Evolutionary conservation across 2,888 invertebrate genomes (phyloP).

Genomic region (Adela reaumurella): DNA sequence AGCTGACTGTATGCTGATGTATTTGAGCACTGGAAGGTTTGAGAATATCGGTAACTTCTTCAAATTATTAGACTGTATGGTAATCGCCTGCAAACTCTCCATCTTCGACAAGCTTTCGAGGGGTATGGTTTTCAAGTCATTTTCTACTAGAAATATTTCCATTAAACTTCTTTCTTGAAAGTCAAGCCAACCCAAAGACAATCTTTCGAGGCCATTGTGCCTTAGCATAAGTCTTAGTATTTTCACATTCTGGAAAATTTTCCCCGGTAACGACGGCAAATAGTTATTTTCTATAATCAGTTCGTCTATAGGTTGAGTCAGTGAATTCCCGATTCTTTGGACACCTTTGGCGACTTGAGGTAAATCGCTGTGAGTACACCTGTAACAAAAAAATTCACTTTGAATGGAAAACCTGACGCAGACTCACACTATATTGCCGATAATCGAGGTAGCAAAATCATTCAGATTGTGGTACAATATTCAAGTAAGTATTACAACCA

Average conservation of each 20-base stretch:
- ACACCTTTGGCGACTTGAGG: conserved; percentile 72
- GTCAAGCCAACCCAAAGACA: conserved; percentile 77
- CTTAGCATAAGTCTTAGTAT: conserved; percentile 78
- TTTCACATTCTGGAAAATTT: conserved; percentile 71
- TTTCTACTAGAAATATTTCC: conserved; percentile 83
- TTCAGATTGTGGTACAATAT: too few species aligned
- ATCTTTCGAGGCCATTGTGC: conserved; percentile 76
- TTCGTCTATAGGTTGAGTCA: conserved; percentile 75
- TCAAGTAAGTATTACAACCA: too few species aligned
- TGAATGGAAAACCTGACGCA: too few species aligned
- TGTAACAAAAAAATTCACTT: conserved; percentile 44
- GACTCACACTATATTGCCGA: too few species aligned
- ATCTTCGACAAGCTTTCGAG: conserved; percentile 73
- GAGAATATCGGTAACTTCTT: conserved; percentile 73
- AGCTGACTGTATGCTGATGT: conserved; percentile 69
- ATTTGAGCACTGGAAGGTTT: conserved; percentile 66
- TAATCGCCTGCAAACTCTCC: conserved; percentile 75
- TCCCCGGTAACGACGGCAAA: conserved; percentile 79
- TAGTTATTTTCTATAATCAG: conserved; percentile 85
- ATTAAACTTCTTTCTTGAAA: conserved; percentile 73
- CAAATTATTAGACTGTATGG: conserved; percentile 72
- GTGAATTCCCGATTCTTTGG: conserved; percentile 62
- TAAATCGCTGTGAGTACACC: conserved; percentile 90
- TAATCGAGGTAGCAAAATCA: too few species aligned
- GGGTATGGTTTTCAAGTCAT: conserved; percentile 73